Base-by-base conservation (phyloP, 2,797 vertebrate genomes). In the Emys orbicularis region DNA sequence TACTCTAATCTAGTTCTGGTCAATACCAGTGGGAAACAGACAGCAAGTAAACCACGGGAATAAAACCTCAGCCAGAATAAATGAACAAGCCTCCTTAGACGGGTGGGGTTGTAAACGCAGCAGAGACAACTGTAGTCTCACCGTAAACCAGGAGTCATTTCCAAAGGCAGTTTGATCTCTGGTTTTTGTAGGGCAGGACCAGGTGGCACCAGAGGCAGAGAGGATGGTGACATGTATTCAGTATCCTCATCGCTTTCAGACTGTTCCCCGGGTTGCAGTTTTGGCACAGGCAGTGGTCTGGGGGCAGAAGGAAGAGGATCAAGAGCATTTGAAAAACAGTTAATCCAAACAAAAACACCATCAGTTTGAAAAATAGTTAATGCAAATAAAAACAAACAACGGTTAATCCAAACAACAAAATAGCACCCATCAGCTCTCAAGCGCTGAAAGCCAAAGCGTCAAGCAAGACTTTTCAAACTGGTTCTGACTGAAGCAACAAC, bases 191-290 rank as follows among this genome's bases (percentile, higher is more conserved):
- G 96, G 93, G 96, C 95, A 52, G 98, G 97, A 82, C 95, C 96
- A 57, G 98, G 97, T 87, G 98, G 98, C 87, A 99, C 97, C 57
- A 99, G 92, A 8, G 99, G 99, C 49, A 99, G 98, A 25, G 99
- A 99, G 68, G 99, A 99, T 3, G 99, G 99, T 53, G 99, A 99
- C 99, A 99, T 99, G 98, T 99, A 99, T 87, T 99, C 99, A 0
- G 99, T 98, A 95, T 99, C 99, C 89, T 99, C 99, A 12, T 99
- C 99, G 0, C 98, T 99, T 92, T 99, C 99, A 79, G 97, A 97
- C 94, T 99, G 99, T 61, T 99, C 99, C 90, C 98, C 98, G 4
- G 98, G 74, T 85, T 97, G 97, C 84, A 97, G 95, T 97, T 99
- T 99, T 96, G 98, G 98, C 94, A 97, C 97, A 93, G 98, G 96